phyloP scores from a whole-genome alignment of 2,113 vertebrate genomes.

The Glareola pratincola region DNA sequence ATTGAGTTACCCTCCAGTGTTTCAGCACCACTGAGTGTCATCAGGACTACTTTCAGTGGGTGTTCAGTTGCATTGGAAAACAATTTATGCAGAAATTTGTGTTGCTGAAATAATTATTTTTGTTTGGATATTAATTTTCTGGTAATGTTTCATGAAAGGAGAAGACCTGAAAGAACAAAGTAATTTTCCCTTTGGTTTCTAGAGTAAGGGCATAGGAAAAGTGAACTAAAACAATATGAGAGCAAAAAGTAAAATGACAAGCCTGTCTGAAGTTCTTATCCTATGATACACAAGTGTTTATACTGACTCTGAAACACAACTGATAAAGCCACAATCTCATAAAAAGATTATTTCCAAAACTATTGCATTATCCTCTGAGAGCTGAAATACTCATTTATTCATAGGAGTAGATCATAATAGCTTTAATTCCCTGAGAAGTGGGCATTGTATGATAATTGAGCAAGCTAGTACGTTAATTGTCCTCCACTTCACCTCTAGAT shows the following conservation, averaged over 20 bases:
- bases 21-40: neutral
- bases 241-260: constrained; percentile 28
- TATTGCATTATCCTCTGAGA: constrained; percentile 63
- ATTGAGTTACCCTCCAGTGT: neutral
- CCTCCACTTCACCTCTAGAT: constrained; percentile 75
- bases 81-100: neutral
- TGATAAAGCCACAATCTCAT: constrained; percentile 69
- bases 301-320: constrained; percentile 44
- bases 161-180: neutral
- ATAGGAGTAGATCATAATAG: constrained; percentile 60
- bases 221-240: neutral
- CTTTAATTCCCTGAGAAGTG: constrained; percentile 69
- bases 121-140: neutral
- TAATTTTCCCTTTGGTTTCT: constrained; percentile 21
- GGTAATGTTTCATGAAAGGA: neutral
- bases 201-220: neutral
- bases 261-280: constrained; percentile 34
- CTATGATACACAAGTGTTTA: constrained; percentile 48
- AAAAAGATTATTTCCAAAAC: constrained; percentile 72
- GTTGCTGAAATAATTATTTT: neutral
- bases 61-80: neutral
- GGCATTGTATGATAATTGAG: constrained; percentile 72
- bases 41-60: neutral
- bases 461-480: constrained; percentile 65
- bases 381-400: constrained; percentile 70